phyloP scores from a whole-genome alignment of 2,113 vertebrate genomes.

The Heteronetta atricapilla region DNA sequence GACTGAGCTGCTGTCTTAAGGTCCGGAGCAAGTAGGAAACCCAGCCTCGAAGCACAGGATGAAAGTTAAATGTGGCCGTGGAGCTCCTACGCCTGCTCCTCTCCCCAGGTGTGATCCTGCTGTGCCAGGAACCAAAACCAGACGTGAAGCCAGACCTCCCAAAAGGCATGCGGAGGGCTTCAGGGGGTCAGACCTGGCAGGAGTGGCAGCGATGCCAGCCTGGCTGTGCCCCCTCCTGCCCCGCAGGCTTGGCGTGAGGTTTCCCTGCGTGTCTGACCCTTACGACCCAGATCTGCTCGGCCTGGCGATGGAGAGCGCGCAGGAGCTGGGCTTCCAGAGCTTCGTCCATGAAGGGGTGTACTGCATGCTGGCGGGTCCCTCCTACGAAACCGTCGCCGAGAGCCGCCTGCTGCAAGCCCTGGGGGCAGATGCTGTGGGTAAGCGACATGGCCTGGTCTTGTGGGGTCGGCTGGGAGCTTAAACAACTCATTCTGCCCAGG shows the following conservation, averaged over 20 bases:
- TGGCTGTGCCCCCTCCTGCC: background rate
- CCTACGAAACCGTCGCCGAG: constrained; percentile 90
- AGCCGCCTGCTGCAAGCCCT: constrained; percentile 81
- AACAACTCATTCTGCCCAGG: background rate
- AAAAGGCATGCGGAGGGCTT: background rate
- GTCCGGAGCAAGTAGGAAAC: background rate
- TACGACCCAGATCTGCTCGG: constrained; percentile 85
- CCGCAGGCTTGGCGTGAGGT: constrained; percentile 89
- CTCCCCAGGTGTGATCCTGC: background rate
- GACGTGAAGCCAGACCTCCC: background rate
- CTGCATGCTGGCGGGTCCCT: constrained; percentile 86
- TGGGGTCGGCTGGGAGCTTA: too few relatives aligned
- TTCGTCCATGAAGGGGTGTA: constrained; percentile 89
- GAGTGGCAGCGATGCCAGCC: background rate
- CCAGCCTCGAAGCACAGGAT: background rate
- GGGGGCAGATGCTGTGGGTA: constrained; percentile 92
- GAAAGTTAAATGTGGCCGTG: background rate
- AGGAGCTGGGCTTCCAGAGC: constrained; percentile 81
- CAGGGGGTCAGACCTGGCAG: fast-evolving
- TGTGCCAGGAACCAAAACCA: background rate
- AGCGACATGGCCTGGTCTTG: constrained; percentile 39
- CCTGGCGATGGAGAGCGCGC: constrained; percentile 76
- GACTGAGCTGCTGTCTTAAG: background rate
- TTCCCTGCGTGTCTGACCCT: constrained; percentile 93
- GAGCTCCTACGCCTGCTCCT: background rate